Evolutionary conservation across 2,888 invertebrate species (phyloP).

Genomic region (Pseudolycoriella hygida): DNA sequence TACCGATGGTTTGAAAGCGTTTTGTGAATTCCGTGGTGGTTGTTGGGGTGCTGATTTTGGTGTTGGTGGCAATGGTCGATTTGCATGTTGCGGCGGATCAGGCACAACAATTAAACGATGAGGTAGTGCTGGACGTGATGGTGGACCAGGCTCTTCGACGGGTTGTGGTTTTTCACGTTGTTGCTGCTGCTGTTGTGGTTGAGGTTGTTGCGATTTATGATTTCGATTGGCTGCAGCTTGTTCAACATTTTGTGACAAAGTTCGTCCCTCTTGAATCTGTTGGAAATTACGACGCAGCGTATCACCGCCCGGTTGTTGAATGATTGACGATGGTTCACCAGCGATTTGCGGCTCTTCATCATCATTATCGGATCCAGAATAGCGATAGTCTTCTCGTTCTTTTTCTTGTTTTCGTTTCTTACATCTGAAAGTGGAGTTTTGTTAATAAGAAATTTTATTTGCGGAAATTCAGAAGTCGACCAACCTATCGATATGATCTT

Average conservation of each 20-base stretch:
- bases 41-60: constrained; percentile 49
- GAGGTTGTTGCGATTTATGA: constrained; percentile 35
- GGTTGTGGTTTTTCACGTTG: constrained; percentile 21
- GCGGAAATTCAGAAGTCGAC: not conserved
- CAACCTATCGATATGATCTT: constrained; percentile 87
- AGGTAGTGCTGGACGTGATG: constrained; percentile 74
- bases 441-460: not conserved
- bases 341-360: constrained; percentile 84
- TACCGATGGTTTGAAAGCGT: constrained; percentile 80
- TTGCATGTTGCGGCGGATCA: constrained; percentile 56
- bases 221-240: constrained; percentile 34
- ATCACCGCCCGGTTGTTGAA: constrained; percentile 74
- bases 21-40: constrained; percentile 66
- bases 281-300: constrained; percentile 95
- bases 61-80: constrained; percentile 68
- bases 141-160: constrained; percentile 68
- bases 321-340: constrained; percentile 89
- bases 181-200: constrained; percentile 19
- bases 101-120: constrained; percentile 84
- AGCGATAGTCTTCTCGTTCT: constrained; percentile 60
- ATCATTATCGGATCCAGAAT: constrained; percentile 94
- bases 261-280: constrained; percentile 75
- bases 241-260: constrained; percentile 39
- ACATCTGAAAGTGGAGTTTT: constrained; percentile 34
- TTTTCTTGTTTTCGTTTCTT: constrained; percentile 89